Conservation (phyloP, 2,797 vertebrate species). For the Chiloscyllium punctatum region DNA sequence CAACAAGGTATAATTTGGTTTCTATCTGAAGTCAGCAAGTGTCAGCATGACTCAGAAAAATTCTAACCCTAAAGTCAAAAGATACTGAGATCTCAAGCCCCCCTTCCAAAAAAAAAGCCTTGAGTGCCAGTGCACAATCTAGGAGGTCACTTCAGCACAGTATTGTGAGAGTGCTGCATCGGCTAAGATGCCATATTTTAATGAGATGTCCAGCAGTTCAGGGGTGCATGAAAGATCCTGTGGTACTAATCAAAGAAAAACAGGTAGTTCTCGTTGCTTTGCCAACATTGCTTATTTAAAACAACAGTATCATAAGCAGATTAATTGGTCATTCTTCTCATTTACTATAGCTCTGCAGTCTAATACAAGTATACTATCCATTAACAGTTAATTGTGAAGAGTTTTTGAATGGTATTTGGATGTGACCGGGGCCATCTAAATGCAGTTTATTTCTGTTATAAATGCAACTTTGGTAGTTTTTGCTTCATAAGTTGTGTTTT, state of each 20-base stretch:
- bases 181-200: neutral
- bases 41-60: neutral
- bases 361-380: too few relatives aligned
- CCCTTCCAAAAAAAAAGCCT: neutral
- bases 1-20: neutral
- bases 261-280: neutral
- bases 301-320: neutral
- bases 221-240: neutral
- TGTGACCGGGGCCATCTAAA: neutral
- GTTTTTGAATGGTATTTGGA: neutral
- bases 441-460: neutral
- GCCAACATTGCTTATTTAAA: neutral
- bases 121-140: neutral
- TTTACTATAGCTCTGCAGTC: neutral
- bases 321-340: neutral
- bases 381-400: neutral
- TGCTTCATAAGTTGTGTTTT: neutral
- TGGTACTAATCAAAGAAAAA: neutral
- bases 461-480: neutral
- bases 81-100: neutral
- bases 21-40: neutral
- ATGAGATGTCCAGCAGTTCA: neutral
- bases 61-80: neutral
- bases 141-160: neutral
- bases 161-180: neutral